Evolutionary conservation across 2,113 vertebrate species (phyloP).

Genomic region (Eonycteris spelaea): DNA sequence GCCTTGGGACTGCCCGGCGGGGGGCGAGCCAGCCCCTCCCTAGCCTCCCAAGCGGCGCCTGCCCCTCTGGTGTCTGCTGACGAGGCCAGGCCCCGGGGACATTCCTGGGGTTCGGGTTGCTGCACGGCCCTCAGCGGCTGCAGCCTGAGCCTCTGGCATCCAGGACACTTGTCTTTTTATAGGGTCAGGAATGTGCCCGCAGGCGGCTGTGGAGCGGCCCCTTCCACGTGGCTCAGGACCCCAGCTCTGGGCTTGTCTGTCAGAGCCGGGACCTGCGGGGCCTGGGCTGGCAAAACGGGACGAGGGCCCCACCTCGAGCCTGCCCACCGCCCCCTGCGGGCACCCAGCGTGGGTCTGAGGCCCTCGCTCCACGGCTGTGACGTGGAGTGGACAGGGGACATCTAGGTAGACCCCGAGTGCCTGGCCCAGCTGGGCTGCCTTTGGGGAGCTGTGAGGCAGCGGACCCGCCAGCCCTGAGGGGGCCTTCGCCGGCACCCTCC

Average conservation of each 20-base stretch:
- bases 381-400: fast-evolving
- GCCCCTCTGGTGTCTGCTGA: not conserved
- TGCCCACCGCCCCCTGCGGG: not conserved
- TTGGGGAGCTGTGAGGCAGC: fast-evolving
- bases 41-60: fast-evolving
- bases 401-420: fast-evolving
- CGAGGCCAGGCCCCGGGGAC: not conserved
- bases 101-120: constrained; percentile 50
- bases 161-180: constrained; percentile 21
- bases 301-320: fast-evolving
- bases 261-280: too few species aligned
- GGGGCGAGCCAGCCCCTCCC: fast-evolving
- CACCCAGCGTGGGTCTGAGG: not conserved
- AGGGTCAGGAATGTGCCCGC: constrained; percentile 26
- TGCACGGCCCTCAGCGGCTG: not conserved
- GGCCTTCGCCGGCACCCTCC: too few species aligned
- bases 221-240: not conserved
- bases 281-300: too few species aligned
- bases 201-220: not conserved
- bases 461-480: fast-evolving
- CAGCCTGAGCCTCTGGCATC: constrained; percentile 8
- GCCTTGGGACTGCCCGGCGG: fast-evolving
- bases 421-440: not conserved
- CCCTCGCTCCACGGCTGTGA: not conserved
- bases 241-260: not conserved